Conservation (phyloP, 2,113 vertebrate species). For the Melanocharis versteri region DNA sequence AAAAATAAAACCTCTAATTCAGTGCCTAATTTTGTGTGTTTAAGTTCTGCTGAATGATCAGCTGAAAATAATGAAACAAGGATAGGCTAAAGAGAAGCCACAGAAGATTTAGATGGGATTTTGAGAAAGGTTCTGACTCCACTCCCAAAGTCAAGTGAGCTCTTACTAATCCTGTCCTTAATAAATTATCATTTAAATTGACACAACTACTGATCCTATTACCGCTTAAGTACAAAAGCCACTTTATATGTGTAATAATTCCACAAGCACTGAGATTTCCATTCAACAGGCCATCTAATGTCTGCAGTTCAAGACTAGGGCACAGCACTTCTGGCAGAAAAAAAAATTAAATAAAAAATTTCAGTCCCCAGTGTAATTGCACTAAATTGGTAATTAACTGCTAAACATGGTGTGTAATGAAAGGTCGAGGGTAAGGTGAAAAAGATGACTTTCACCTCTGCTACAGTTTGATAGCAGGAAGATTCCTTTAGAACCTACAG, state of each 20-base stretch:
- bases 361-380: neutral
- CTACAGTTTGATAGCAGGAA: neutral
- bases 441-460: neutral
- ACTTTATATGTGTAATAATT: neutral
- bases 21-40: neutral
- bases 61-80: neutral
- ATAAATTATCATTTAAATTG: conserved; percentile 15
- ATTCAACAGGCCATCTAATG: neutral
- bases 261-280: neutral
- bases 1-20: neutral
- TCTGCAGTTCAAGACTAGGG: neutral
- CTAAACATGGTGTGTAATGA: neutral
- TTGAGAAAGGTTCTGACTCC: neutral
- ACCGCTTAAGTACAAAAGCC: neutral
- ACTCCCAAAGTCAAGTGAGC: neutral
- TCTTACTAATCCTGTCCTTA: neutral
- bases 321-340: neutral
- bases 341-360: neutral
- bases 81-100: neutral
- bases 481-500: neutral
- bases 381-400: neutral
- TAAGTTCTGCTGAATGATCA: neutral
- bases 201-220: neutral
- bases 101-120: neutral
- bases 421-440: neutral